These are phyloP conservation scores for Ceratosolen fusciceps DNA, from an alignment of 1,140 invertebrate species.

Conservation along the genomic window DNA sequence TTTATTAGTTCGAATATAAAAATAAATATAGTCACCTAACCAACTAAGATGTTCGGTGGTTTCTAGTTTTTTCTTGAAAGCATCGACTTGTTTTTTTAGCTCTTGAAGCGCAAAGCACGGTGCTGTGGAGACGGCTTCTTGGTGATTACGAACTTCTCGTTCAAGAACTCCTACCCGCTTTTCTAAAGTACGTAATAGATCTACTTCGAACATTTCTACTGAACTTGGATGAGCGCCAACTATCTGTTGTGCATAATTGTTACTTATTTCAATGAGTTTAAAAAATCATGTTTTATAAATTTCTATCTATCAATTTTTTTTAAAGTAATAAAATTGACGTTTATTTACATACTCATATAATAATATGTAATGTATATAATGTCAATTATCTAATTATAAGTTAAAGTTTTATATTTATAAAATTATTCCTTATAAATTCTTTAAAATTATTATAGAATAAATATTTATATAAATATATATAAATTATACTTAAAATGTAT, in stretches of 20 bases:
- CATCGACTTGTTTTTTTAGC: slow-evolving; percentile 77
- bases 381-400: too few relatives aligned
- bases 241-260: slow-evolving; percentile 55
- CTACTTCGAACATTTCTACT: slow-evolving; percentile 71
- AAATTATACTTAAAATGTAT: too few relatives aligned
- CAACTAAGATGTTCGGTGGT: slow-evolving; percentile 81
- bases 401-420: too few relatives aligned
- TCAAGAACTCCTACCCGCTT: slow-evolving; percentile 76
- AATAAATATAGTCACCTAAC: slow-evolving; percentile 72
- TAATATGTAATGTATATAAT: too few relatives aligned
- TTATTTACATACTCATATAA: too few relatives aligned
- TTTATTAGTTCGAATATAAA: too few relatives aligned
- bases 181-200: slow-evolving; percentile 71
- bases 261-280: not conserved
- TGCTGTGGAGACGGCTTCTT: slow-evolving; percentile 64
- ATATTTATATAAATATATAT: too few relatives aligned
- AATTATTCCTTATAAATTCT: too few relatives aligned
- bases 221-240: slow-evolving; percentile 67
- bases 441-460: too few relatives aligned
- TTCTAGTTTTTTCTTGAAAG: slow-evolving; percentile 78
- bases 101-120: slow-evolving; percentile 73
- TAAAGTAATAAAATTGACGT: too few relatives aligned
- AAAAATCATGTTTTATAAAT: not conserved
- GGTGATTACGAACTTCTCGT: slow-evolving; percentile 71
- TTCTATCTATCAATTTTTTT: too few relatives aligned